phyloP scores from a whole-genome alignment of 2,888 invertebrate species.

The Papilio protenor region DNA sequence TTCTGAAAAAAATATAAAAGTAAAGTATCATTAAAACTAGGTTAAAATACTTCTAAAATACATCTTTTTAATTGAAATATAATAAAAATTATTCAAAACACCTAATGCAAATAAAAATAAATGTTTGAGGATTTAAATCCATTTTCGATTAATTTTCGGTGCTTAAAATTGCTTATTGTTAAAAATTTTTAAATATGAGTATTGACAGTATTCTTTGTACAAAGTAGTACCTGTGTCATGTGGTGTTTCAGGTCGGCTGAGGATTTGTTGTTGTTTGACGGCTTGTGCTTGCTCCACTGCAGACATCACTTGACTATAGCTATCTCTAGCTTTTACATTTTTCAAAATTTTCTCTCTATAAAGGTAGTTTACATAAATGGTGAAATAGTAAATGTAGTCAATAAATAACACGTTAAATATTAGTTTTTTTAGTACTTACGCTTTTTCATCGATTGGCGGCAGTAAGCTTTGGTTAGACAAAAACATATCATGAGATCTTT shows the following conservation, averaged over 20 bases:
- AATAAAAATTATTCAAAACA: too few species aligned
- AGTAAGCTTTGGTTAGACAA: constrained; percentile 94
- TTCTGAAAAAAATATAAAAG: constrained; percentile 56
- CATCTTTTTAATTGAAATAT: not conserved
- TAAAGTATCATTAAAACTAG: not conserved
- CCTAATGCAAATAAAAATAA: too few species aligned
- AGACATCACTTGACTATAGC: constrained; percentile 93
- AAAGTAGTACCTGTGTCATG: constrained; percentile 65
- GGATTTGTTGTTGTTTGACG: constrained; percentile 77
- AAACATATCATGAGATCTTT: constrained; percentile 99
- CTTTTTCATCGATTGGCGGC: constrained; percentile 92
- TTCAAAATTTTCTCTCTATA: constrained; percentile 89
- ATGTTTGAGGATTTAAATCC: too few species aligned
- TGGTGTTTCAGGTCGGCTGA: constrained; percentile 69
- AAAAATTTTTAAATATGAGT: not conserved
- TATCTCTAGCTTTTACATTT: constrained; percentile 91
- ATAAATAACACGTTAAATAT: too few species aligned
- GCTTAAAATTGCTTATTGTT: not conserved
- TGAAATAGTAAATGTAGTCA: too few species aligned
- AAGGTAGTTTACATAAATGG: not conserved
- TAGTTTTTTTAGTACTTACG: constrained; percentile 85
- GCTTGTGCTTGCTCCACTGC: constrained; percentile 88
- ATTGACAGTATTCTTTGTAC: not conserved
- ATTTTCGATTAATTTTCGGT: too few species aligned
- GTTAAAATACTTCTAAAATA: not conserved